Percentiles rank a stretch among this genome's conserved stretches.
Conservation (phyloP, 1,140 invertebrate genomes). For the Dysdera silvatica region DNA sequence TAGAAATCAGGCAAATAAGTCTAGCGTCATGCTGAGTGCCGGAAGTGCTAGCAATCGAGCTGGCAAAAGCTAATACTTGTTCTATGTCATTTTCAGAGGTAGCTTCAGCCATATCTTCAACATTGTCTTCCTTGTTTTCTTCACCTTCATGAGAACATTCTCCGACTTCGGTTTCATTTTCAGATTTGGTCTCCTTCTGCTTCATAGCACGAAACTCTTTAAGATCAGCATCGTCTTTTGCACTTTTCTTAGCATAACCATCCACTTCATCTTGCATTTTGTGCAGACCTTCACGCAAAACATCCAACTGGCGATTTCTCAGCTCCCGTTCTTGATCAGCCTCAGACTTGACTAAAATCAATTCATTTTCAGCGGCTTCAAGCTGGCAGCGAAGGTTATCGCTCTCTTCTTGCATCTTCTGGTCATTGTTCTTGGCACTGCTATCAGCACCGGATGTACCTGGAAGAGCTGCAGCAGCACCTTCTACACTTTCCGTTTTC, state of each 20-base stretch:
- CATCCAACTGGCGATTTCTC: conserved; percentile 63
- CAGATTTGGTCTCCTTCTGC: conserved; percentile 10
- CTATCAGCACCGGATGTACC: not conserved
- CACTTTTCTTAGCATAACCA: conserved; percentile 55
- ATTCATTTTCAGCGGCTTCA: conserved; percentile 90
- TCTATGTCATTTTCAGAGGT: not conserved
- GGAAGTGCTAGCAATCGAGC: not conserved
- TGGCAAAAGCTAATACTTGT: not conserved
- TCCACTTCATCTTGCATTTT: conserved; percentile 67
- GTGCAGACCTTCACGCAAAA: conserved; percentile 66
- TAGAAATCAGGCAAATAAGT: conserved; percentile 59
- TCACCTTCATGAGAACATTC: conserved; percentile 49
- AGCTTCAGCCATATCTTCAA: conserved; percentile 18
- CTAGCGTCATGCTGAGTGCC: not conserved
- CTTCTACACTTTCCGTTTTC: conserved; percentile 30
- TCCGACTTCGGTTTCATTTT: conserved; percentile 41
- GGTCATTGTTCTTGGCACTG: not conserved
- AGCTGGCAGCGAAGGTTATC: conserved; percentile 83
- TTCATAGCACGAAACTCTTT: conserved; percentile 32
- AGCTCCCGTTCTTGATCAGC: conserved; percentile 57
- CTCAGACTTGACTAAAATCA: conserved; percentile 56
- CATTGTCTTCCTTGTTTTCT: conserved; percentile 38
- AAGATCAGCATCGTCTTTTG: conserved; percentile 53
- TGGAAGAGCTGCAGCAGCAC: not conserved
- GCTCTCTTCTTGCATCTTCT: conserved; percentile 64